These are phyloP conservation scores for Orchesella cincta DNA, from an alignment of 1,140 invertebrate genomes.

Conservation along the genomic window DNA sequence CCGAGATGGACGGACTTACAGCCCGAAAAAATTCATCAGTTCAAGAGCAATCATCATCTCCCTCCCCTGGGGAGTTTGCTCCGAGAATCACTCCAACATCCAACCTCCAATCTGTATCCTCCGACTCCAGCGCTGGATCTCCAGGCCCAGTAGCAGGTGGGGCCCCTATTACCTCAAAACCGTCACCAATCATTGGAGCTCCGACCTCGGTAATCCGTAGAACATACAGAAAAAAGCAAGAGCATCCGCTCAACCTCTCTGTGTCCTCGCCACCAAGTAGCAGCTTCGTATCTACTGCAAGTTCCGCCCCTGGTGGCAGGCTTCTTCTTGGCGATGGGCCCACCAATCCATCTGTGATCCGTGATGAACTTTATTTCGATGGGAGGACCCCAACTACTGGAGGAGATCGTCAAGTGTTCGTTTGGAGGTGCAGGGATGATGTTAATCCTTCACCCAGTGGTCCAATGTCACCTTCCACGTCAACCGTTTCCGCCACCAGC, in stretches of 20 bases:
- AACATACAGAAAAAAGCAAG: background rate
- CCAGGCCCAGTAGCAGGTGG: background rate
- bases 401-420: background rate
- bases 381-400: background rate
- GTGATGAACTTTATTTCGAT: conserved; percentile 12
- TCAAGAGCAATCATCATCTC: background rate
- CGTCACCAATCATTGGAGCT: background rate
- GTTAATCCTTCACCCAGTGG: background rate
- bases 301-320: too few species aligned
- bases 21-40: background rate
- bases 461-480: background rate
- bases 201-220: conserved; percentile 3
- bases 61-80: background rate
- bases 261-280: background rate
- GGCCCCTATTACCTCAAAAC: background rate
- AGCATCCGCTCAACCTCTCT: background rate
- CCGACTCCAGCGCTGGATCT: too few species aligned
- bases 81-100: background rate
- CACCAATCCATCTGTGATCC: background rate
- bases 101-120: too few species aligned
- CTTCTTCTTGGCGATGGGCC: background rate
- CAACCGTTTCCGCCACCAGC: background rate
- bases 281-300: background rate
- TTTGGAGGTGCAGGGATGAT: conserved; percentile 19
- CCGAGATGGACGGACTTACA: background rate